A percentile compares a stretch with the other conserved stretches of the same genome.
Evolutionary conservation across 2,113 vertebrate genomes (phyloP).

Genomic region (Takifugu bimaculatus): DNA sequence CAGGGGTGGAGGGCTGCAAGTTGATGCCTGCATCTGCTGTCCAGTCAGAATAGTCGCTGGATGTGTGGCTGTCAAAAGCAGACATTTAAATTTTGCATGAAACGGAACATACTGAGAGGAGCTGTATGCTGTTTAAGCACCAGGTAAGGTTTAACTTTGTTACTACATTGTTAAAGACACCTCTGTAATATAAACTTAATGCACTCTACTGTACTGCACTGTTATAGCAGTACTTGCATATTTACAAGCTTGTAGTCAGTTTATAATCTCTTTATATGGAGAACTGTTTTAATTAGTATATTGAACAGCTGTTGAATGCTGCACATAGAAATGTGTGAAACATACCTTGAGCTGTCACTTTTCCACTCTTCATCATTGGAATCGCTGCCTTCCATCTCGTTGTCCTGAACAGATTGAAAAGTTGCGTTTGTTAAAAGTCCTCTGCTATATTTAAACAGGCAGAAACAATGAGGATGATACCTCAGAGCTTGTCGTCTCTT

Average conservation of each 20-base stretch:
- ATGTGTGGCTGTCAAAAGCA: conserved; percentile 78
- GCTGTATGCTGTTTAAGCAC: background rate
- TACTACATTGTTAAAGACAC: too few relatives aligned
- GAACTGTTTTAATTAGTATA: too few relatives aligned
- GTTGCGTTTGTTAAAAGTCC: background rate
- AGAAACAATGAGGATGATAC: conserved; percentile 33
- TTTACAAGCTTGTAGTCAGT: too few relatives aligned
- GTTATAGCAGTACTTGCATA: too few relatives aligned
- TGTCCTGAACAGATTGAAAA: conserved; percentile 72
- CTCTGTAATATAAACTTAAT: too few relatives aligned
- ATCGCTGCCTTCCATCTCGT: conserved; percentile 81
- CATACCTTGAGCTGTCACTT: conserved; percentile 88
- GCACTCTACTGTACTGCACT: too few relatives aligned
- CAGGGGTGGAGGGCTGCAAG: conserved; percentile 81
- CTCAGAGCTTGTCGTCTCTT: conserved; percentile 80
- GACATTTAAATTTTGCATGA: background rate
- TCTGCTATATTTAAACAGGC: background rate
- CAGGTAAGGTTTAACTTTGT: too few relatives aligned
- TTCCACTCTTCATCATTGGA: conserved; percentile 90
- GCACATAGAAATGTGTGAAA: background rate
- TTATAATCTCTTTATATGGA: too few relatives aligned
- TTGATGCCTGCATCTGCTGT: conserved; percentile 90
- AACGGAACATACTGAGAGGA: background rate
- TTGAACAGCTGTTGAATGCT: too few relatives aligned
- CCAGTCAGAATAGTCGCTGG: conserved; percentile 94